phyloP scores from a whole-genome alignment of 2,113 vertebrate species.

The Carettochelys insculpta region DNA sequence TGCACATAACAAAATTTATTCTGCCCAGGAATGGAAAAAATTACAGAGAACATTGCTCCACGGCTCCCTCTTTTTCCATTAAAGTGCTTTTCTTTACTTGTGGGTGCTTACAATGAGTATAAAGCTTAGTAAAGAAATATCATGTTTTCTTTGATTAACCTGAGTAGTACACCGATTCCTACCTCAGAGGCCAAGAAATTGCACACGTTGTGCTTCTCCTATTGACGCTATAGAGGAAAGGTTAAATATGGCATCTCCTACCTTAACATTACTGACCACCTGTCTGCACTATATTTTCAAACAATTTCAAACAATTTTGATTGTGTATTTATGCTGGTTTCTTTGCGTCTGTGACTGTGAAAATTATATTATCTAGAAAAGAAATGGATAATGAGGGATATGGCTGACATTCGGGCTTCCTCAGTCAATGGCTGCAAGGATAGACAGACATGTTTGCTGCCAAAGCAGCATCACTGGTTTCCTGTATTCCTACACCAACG shows the following conservation, averaged over 20 bases:
- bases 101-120: rapidly evolving
- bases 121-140: background rate
- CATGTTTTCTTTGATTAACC: background rate
- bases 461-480: background rate
- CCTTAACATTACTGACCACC: background rate
- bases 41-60: no score
- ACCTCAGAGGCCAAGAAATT: rapidly evolving
- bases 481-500: background rate
- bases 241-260: background rate
- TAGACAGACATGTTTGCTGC: background rate
- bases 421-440: background rate
- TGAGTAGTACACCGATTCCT: background rate
- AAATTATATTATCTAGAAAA: background rate
- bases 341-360: background rate
- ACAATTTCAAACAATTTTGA: background rate
- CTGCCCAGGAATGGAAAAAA: no score
- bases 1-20: no score
- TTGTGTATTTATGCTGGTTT: background rate
- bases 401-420: background rate
- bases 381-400: background rate
- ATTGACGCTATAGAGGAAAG: background rate
- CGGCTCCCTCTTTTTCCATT: background rate
- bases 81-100: background rate
- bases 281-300: background rate
- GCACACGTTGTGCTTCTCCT: background rate